Base-by-base conservation (phyloP, 2,888 invertebrate genomes). In the Pheosia tremula region DNA sequence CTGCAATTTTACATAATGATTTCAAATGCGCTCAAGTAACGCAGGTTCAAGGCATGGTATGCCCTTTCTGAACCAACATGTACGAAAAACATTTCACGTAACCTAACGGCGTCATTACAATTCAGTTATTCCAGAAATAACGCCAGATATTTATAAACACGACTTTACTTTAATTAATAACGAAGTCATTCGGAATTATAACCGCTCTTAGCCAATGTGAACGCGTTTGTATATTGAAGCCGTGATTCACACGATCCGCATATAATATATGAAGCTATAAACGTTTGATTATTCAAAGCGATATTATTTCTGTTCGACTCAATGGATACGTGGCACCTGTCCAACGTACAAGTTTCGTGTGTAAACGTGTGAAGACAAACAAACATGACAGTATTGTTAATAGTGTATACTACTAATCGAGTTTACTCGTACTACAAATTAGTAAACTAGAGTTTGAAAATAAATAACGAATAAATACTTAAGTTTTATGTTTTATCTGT, bases 281-380 rank as follows among this genome's bases (percentile, higher is more conserved):
- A 43, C n/a, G 56, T 9, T 38, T 45, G 56, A 43, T 56, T 56
- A 45, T 45, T 56, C 45, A 24, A 56, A 36, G 45, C 24, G 24
- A 13, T 45, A 45, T 45, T 56, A 56, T 56, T 45, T 56, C 24
- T 45, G 36, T 45, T 11, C 45, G 4, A 24, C 45, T 56, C 45
- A 13, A 56, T 45, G 45, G 36, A 11, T 43, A 8, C 41, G 36
- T 56, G 56, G 56, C 56, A 43, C 9, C 10, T 5, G n/a, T 56
- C 56, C 45, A 56, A 56, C 5, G 8, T 24, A 45, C 43, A 3
- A 4, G 36, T 6, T 41, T 43, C 36, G 36, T n/a, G 56, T 56
- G 39, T 36, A 6, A n/a, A 55, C 45, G 41, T 13, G 56, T 56
- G 13, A 41, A 41, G 6, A 56, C 56, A 56, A n/a, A 56, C 37